Conservation (phyloP, 2,797 vertebrate genomes). For the Chelon auratus region DNA sequence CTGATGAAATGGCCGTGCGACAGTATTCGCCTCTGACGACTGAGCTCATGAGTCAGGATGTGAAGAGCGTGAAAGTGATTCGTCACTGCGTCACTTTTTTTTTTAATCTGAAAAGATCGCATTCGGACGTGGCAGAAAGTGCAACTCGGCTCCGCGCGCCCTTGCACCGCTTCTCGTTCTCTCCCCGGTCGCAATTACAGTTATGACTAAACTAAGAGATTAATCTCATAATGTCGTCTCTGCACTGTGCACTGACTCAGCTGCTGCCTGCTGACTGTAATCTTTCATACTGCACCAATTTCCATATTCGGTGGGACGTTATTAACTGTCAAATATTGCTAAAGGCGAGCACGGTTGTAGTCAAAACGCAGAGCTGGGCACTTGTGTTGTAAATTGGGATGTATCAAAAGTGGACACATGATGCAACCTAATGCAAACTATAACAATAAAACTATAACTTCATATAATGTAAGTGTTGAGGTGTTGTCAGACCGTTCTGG, state of each 20-base stretch:
- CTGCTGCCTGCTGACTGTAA: conserved; percentile 42
- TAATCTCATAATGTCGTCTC: conserved; percentile 47
- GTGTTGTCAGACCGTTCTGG: too few relatives aligned
- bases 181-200: conserved; percentile 53
- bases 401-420: neutral
- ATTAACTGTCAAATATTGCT: conserved; percentile 20
- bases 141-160: conserved; percentile 26
- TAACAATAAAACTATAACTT: too few relatives aligned
- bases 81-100: conserved; percentile 19
- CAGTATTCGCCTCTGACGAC: conserved; percentile 38
- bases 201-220: conserved; percentile 54
- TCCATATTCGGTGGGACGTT: conserved; percentile 30
- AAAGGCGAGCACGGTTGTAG: neutral
- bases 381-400: neutral
- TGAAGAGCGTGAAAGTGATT: conserved; percentile 60
- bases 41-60: conserved; percentile 49
- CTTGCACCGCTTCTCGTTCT: conserved; percentile 12
- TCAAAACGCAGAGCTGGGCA: conserved; percentile 4
- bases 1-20: conserved; percentile 45
- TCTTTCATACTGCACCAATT: conserved; percentile 40
- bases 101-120: conserved; percentile 62
- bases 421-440: neutral
- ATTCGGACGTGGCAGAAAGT: conserved; percentile 46
- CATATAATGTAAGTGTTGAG: too few relatives aligned
- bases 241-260: conserved; percentile 44